These are phyloP conservation scores for Creontiades dilutus DNA, from an alignment of 2,888 invertebrate species.

Conservation along the genomic window DNA sequence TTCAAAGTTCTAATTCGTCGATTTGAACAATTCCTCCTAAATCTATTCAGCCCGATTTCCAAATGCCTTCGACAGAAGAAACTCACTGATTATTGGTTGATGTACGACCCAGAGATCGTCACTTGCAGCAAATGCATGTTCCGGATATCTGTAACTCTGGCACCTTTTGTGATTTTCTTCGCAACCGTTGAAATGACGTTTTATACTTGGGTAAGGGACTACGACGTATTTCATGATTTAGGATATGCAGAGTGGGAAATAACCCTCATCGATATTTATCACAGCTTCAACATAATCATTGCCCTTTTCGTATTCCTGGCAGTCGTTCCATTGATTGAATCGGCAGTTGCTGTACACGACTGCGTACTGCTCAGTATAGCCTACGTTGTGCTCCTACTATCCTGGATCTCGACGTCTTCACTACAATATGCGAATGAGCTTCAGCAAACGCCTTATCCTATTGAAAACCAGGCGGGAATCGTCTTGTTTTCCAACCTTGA, in stretches of 20 bases:
- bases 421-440: slow-evolving; percentile 6
- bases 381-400: neutral
- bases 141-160: neutral
- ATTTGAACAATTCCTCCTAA: neutral
- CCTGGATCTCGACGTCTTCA: slow-evolving; percentile 26
- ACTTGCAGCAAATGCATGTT: slow-evolving; percentile 14
- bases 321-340: neutral
- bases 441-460: neutral
- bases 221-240: neutral
- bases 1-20: neutral
- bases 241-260: neutral
- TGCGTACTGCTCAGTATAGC: neutral
- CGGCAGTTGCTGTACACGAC: neutral
- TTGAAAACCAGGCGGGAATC: neutral
- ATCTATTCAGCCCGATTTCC: neutral
- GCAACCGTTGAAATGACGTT: slow-evolving; percentile 29
- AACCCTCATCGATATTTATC: neutral
- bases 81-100: neutral
- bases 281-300: slow-evolving; percentile 15
- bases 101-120: neutral
- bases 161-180: slow-evolving; percentile 16
- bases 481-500: neutral
- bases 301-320: neutral
- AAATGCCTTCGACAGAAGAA: neutral
- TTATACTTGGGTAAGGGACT: slow-evolving; percentile 21